Percentiles rank a stretch among this genome's conserved stretches.
These are phyloP conservation scores for Sepiola atlantica DNA, from an alignment of 2,888 invertebrate genomes.

Conservation along the genomic window DNA sequence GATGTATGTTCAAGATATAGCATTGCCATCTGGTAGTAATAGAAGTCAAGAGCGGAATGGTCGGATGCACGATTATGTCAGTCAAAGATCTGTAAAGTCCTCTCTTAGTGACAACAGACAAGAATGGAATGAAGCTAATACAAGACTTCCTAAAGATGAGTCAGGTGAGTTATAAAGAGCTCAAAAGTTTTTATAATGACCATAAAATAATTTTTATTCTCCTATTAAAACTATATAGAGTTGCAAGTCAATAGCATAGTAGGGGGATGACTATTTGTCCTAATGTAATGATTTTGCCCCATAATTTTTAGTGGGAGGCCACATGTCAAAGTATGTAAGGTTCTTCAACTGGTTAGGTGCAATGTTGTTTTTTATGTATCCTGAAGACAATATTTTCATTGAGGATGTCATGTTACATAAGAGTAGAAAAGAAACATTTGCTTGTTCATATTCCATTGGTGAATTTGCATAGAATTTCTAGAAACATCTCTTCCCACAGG, in stretches of 20 bases:
- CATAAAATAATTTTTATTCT: background rate
- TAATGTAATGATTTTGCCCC: too few relatives aligned
- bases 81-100: background rate
- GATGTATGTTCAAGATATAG: slow-evolving; percentile 4
- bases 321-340: too few relatives aligned
- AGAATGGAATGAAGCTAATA: background rate
- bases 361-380: too few relatives aligned
- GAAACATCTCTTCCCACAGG: too few relatives aligned
- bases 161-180: background rate
- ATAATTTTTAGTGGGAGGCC: too few relatives aligned
- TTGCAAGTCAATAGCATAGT: background rate
- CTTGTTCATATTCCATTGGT: too few relatives aligned
- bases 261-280: too few relatives aligned
- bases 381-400: too few relatives aligned
- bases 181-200: background rate
- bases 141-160: background rate
- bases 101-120: background rate
- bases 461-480: too few relatives aligned
- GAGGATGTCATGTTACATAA: too few relatives aligned
- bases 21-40: background rate
- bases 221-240: background rate
- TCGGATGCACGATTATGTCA: background rate
- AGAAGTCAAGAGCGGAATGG: background rate
- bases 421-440: too few relatives aligned
- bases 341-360: too few relatives aligned